Evolutionary conservation across 2,888 invertebrate genomes (phyloP).

Genomic region (Chloroclysta siterata): DNA sequence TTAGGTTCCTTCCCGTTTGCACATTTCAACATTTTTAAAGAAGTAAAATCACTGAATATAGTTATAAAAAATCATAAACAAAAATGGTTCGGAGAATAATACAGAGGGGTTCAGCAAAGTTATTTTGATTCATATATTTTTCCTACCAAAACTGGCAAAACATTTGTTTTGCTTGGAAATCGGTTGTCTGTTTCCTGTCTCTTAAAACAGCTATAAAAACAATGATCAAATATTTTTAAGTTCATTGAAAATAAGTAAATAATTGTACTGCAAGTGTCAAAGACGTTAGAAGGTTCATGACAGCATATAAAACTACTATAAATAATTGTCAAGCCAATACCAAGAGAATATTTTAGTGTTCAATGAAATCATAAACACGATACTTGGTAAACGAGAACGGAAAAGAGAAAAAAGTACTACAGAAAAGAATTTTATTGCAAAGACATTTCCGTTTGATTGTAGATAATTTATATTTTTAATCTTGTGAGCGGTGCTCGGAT

Average conservation of each 20-base stretch:
- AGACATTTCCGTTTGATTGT: slow-evolving; percentile 70
- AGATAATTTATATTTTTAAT: slow-evolving; percentile 67
- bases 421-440: slow-evolving; percentile 70
- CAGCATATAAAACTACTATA: slow-evolving; percentile 32
- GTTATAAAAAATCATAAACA: too few species aligned
- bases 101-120: too few species aligned
- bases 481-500: slow-evolving; percentile 57
- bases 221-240: not conserved
- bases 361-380: slow-evolving; percentile 62
- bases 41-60: too few species aligned
- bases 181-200: too few species aligned
- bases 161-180: too few species aligned
- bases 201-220: too few species aligned
- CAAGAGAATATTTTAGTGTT: slow-evolving; percentile 50
- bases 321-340: slow-evolving; percentile 36
- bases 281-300: slow-evolving; percentile 35
- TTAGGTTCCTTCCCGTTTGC: too few species aligned
- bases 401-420: slow-evolving; percentile 65
- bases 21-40: too few species aligned
- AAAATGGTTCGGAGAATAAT: too few species aligned
- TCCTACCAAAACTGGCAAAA: too few species aligned
- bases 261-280: slow-evolving; percentile 29
- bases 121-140: too few species aligned
- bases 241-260: not conserved
- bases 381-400: slow-evolving; percentile 64